A percentile compares a stretch with the other conserved stretches of the same genome.
Evolutionary conservation across 2,888 invertebrate species (phyloP).

Genomic region (Thysanoteuthis rhombus): DNA sequence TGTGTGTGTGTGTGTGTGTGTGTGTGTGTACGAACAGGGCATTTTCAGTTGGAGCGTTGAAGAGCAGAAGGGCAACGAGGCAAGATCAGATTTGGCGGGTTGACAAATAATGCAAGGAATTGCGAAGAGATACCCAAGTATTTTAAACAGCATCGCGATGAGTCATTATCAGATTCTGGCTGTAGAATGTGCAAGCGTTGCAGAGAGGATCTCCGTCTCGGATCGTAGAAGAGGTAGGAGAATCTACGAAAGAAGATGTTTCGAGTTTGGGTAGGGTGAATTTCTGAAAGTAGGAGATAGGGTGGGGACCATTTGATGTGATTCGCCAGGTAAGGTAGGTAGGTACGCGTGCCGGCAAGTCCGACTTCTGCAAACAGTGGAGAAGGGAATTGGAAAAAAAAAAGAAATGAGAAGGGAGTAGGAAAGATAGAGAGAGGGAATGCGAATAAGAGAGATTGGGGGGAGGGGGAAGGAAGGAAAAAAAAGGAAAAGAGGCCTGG

Average conservation of each 20-base stretch:
- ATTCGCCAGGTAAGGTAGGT: neutral
- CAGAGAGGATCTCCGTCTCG: neutral
- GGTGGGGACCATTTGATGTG: neutral
- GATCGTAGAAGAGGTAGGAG: neutral
- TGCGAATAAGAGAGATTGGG: too few relatives aligned
- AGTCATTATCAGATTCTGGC: neutral
- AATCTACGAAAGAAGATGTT: neutral
- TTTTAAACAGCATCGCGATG: neutral
- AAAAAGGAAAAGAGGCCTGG: too few relatives aligned
- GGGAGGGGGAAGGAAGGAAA: neutral
- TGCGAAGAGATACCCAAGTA: neutral
- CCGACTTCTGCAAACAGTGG: neutral
- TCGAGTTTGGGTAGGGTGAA: neutral
- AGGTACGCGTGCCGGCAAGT: neutral
- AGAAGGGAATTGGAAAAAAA: too few relatives aligned
- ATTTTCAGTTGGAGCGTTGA: neutral
- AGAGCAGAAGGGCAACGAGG: neutral
- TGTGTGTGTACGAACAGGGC: neutral
- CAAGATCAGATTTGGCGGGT: neutral
- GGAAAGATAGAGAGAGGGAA: too few relatives aligned
- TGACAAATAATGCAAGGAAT: neutral
- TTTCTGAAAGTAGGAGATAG: neutral
- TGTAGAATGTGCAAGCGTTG: neutral
- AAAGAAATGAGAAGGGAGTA: too few relatives aligned
- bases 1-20: neutral